phyloP scores from a whole-genome alignment of 2,888 invertebrate species.

The Rutpela maculata region DNA sequence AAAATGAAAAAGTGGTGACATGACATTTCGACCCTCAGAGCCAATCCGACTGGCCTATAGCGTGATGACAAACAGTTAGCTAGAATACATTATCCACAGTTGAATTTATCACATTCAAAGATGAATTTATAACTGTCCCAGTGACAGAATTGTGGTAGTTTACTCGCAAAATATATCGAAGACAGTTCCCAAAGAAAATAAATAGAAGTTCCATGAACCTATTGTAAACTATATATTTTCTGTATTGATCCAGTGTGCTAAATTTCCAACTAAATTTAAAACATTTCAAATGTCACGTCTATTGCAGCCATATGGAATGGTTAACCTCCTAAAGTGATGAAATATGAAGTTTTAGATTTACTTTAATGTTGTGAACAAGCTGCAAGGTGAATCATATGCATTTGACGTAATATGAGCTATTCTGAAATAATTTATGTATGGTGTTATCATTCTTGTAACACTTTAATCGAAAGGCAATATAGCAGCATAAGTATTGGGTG shows the following conservation, averaged over 20 bases:
- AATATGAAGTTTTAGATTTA: background rate
- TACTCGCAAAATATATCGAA: constrained; percentile 24
- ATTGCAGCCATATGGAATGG: background rate
- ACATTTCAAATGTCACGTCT: background rate
- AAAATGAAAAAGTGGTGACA: too few species aligned
- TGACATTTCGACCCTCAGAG: too few species aligned
- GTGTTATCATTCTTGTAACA: too few species aligned
- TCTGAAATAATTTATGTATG: too few species aligned
- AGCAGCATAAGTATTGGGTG: too few species aligned
- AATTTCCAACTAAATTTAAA: background rate
- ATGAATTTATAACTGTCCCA: constrained; percentile 39
- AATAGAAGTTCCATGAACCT: constrained; percentile 17
- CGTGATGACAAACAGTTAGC: constrained; percentile 48
- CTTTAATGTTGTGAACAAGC: background rate
- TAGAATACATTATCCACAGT: constrained; percentile 40
- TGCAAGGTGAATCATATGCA: too few species aligned
- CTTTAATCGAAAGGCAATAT: too few species aligned
- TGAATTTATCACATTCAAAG: constrained; percentile 46
- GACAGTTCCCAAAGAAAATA: background rate
- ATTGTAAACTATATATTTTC: background rate
- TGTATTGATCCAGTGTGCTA: background rate
- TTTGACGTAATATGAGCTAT: too few species aligned
- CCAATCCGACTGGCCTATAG: background rate
- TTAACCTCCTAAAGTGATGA: too few species aligned
- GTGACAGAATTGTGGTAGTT: constrained; percentile 35